phyloP scores from a whole-genome alignment of 1,140 invertebrate genomes.

The Nylanderia fulva region DNA sequence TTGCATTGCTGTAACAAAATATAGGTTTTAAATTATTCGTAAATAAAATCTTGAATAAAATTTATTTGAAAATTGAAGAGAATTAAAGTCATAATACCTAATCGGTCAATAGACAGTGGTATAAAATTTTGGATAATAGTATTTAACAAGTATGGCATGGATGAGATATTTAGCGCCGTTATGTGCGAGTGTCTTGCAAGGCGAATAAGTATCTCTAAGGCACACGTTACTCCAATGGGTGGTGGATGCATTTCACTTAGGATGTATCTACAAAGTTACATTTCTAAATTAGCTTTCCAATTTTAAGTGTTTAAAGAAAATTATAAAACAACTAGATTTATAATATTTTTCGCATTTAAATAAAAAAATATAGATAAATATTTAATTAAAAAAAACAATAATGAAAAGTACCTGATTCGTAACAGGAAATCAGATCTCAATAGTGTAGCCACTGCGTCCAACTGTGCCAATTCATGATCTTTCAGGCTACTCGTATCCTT shows the following conservation, averaged over 20 bases:
- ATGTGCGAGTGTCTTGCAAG: conserved; percentile 89
- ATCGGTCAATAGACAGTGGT: conserved; percentile 81
- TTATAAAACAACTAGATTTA: conserved; percentile 1
- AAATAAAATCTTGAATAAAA: conserved; percentile 11
- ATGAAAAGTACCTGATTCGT: conserved; percentile 87
- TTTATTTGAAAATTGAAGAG: conserved; percentile 25
- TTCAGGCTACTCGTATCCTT: conserved; percentile 90
- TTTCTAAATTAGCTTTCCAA: conserved; percentile 32
- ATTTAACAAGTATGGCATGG: conserved; percentile 87
- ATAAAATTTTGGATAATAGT: conserved; percentile 88
- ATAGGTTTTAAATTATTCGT: neutral
- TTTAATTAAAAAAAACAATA: neutral
- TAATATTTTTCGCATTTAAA: neutral
- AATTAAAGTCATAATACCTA: conserved; percentile 64
- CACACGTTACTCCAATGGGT: conserved; percentile 88
- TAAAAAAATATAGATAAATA: conserved; percentile 57
- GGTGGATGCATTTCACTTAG: conserved; percentile 88
- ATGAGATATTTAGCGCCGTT: conserved; percentile 87
- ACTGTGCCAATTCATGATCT: conserved; percentile 93
- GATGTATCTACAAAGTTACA: conserved; percentile 88
- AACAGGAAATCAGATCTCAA: conserved; percentile 92
- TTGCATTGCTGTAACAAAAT: conserved; percentile 41
- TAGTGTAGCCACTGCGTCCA: conserved; percentile 91
- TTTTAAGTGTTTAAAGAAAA: neutral
- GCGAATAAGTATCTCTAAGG: conserved; percentile 90